phyloP scores from a whole-genome alignment of 2,113 vertebrate genomes.

The Phoxinus phoxinus region DNA sequence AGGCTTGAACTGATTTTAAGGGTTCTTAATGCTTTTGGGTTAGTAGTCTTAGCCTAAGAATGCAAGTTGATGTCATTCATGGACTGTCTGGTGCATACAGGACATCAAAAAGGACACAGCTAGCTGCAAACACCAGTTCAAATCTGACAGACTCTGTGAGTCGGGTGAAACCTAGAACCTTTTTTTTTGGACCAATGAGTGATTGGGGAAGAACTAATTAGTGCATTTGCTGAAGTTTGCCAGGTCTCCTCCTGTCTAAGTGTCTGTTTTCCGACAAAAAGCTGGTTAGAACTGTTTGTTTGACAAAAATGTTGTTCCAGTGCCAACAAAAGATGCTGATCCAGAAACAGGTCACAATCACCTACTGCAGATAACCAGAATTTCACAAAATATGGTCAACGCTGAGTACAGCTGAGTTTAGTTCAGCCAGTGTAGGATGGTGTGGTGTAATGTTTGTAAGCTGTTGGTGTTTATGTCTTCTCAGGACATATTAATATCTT shows the following conservation, averaged over 20 bases:
- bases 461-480: background rate
- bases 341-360: background rate
- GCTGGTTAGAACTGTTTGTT: background rate
- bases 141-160: background rate
- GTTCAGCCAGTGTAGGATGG: background rate
- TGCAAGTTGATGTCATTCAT: background rate
- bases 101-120: background rate
- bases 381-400: background rate
- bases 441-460: background rate
- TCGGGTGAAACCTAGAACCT: background rate
- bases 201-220: background rate
- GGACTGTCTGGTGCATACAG: background rate
- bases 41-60: background rate
- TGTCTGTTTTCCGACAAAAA: background rate
- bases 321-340: background rate
- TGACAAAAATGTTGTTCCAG: background rate
- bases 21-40: background rate
- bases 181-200: background rate
- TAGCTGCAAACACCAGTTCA: background rate
- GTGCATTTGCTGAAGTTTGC: background rate
- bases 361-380: background rate
- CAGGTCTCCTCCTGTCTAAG: background rate
- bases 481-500: background rate
- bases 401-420: background rate
- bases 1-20: background rate